Percentiles rank a stretch among this genome's conserved stretches.
Evolutionary conservation across 2,113 vertebrate genomes (phyloP).

Genomic region (Phylloscopus trochilus): DNA sequence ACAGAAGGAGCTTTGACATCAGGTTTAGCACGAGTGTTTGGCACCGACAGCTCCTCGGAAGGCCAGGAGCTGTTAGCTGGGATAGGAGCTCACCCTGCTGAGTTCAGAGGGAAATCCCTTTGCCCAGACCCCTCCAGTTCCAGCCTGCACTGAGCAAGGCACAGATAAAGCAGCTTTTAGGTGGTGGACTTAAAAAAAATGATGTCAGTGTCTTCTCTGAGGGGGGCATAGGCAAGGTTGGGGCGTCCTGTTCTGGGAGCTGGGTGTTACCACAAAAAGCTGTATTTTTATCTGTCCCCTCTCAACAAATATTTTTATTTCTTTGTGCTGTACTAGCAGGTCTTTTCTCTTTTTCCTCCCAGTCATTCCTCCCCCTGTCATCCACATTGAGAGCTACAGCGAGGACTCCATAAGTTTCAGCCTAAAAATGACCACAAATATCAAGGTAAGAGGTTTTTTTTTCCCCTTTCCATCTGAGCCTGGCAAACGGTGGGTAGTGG

Average conservation of each 20-base stretch:
- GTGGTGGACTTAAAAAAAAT: neutral
- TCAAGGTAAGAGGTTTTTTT: slow-evolving; percentile 71
- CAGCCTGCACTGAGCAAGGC: neutral
- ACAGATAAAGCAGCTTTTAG: neutral
- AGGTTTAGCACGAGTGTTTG: neutral
- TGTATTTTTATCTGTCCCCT: neutral
- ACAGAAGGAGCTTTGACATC: neutral
- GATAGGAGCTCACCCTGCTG: neutral
- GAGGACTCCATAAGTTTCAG: slow-evolving; percentile 83
- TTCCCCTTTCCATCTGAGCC: neutral
- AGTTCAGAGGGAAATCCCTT: neutral
- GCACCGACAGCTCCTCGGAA: accelerated
- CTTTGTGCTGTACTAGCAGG: neutral
- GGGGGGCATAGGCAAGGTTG: accelerated
- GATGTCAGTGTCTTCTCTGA: neutral
- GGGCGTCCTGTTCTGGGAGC: neutral
- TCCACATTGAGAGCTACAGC: slow-evolving; percentile 74
- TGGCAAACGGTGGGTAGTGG: neutral
- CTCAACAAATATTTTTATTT: neutral
- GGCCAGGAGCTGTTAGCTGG: neutral
- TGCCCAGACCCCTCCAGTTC: neutral
- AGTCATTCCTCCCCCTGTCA: slow-evolving; percentile 88
- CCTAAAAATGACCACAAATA: slow-evolving; percentile 77
- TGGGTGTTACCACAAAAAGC: neutral
- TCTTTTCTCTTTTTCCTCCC: neutral